These are phyloP conservation scores for Campoletis raptor DNA, from an alignment of 2,888 invertebrate species.

Conservation along the genomic window DNA sequence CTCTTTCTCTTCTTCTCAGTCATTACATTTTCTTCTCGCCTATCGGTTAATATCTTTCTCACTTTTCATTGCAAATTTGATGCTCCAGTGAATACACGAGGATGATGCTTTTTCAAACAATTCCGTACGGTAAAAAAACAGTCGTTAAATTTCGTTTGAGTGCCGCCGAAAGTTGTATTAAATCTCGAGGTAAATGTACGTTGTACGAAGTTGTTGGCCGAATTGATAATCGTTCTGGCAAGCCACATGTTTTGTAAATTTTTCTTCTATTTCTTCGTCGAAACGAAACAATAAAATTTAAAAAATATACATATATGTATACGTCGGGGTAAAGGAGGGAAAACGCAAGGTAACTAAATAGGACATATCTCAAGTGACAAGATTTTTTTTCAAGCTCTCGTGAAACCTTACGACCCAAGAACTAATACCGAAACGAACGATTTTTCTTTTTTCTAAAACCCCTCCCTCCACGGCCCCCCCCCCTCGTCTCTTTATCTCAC, in stretches of 20 bases:
- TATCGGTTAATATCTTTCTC: conserved; percentile 52
- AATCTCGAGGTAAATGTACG: conserved; percentile 47
- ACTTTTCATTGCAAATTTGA: conserved; percentile 28
- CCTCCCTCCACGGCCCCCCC: no score
- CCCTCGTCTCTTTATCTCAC: conserved; percentile 12
- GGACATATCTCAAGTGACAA: conserved; percentile 63
- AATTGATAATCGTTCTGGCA: conserved; percentile 45
- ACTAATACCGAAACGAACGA: conserved; percentile 37
- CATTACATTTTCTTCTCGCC: conserved; percentile 23
- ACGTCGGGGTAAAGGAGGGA: background rate
- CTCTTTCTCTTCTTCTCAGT: background rate
- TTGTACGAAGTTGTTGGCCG: conserved; percentile 41
- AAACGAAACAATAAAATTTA: background rate
- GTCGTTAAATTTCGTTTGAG: conserved; percentile 64
- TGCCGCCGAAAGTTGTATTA: conserved; percentile 50
- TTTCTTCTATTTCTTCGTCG: conserved; percentile 24
- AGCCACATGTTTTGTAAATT: conserved; percentile 64
- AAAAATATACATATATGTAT: background rate
- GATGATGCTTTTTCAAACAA: conserved; percentile 47
- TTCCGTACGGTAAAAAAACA: conserved; percentile 55
- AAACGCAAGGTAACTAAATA: conserved; percentile 51
- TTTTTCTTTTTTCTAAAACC: conserved; percentile 49
- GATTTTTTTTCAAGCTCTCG: conserved; percentile 53
- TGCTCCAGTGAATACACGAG: conserved; percentile 19
- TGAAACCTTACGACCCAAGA: conserved; percentile 55